Conservation (phyloP, 2,888 invertebrate genomes). For the Prenolepis imparis region DNA sequence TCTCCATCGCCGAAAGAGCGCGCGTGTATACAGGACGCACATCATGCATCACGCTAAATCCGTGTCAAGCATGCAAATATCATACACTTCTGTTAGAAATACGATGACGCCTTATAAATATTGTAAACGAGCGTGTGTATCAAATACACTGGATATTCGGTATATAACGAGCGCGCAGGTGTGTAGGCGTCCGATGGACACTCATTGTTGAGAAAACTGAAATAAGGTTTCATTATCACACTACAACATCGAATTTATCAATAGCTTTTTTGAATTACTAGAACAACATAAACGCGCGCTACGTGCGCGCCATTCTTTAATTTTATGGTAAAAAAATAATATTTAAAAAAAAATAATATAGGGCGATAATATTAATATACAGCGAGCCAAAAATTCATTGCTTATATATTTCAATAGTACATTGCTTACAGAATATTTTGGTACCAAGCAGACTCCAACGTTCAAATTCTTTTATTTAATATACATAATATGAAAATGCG, state of each 20-base stretch:
- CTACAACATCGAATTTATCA: too few relatives aligned
- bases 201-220: background rate
- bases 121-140: conserved; percentile 30
- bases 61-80: conserved; percentile 53
- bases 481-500: too few relatives aligned
- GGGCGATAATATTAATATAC: too few relatives aligned
- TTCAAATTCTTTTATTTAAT: too few relatives aligned
- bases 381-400: too few relatives aligned
- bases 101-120: conserved; percentile 53
- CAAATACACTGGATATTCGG: background rate
- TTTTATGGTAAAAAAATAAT: too few relatives aligned
- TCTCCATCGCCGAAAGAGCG: conserved; percentile 62
- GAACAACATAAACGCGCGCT: too few relatives aligned
- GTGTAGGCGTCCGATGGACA: background rate
- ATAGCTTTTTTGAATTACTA: background rate
- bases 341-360: too few relatives aligned
- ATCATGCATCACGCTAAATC: conserved; percentile 59
- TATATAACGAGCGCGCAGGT: background rate
- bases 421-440: too few relatives aligned
- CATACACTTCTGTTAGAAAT: conserved; percentile 43
- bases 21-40: conserved; percentile 19
- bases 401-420: too few relatives aligned
- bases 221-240: conserved; percentile 14
- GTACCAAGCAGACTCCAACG: too few relatives aligned
- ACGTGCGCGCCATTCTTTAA: too few relatives aligned